Evolutionary conservation across 2,113 vertebrate genomes (phyloP).

Genomic region (Antechinus flavipes): DNA sequence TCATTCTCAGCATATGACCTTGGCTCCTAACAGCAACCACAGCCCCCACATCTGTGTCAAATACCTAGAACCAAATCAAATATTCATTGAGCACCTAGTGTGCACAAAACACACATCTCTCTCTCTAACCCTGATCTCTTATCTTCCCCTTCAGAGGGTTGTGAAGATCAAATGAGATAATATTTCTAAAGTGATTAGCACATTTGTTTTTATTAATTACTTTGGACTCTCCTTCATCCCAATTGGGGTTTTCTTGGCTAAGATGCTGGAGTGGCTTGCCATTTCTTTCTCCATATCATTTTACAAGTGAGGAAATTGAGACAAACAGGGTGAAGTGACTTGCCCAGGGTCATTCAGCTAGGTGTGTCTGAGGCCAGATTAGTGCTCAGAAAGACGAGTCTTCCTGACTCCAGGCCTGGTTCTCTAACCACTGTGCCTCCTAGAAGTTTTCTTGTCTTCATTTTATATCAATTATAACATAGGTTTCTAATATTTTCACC

Average conservation of each 20-base stretch:
- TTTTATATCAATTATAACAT: not conserved
- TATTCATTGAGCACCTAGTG: not conserved
- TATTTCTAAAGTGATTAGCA: not conserved
- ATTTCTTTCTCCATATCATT: not conserved
- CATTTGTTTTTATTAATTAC: not conserved
- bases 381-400: not conserved
- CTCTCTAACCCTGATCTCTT: not conserved
- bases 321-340: not conserved
- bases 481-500: not conserved
- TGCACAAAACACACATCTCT: accelerated
- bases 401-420: not conserved
- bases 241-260: not conserved
- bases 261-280: not conserved
- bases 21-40: not conserved
- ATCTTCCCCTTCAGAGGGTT: not conserved
- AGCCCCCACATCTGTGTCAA: not conserved
- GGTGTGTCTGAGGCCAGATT: not conserved
- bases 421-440: not conserved
- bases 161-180: not conserved
- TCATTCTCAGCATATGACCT: not conserved
- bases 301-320: not conserved
- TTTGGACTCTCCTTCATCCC: not conserved
- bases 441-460: not conserved
- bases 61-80: too few relatives aligned
- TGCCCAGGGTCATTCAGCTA: not conserved